A percentile compares a stretch with the other conserved stretches of the same genome.
Evolutionary conservation across 2,797 vertebrate genomes (phyloP).

Genomic region (Rhabdomys pumilio): DNA sequence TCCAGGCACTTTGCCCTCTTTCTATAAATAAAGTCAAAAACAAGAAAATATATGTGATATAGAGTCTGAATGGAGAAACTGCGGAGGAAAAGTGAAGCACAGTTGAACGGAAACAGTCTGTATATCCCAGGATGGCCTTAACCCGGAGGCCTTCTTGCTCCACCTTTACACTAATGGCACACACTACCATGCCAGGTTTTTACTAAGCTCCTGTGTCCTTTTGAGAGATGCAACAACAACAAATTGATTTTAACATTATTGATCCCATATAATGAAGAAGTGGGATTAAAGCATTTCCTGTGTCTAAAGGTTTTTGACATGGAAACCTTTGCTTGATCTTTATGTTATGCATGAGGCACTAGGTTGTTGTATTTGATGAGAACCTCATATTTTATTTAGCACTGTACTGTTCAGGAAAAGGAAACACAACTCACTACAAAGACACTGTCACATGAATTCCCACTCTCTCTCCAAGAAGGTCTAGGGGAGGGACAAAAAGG

Average conservation of each 20-base stretch:
- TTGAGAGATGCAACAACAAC: not conserved
- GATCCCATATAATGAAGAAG: not conserved
- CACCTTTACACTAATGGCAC: not conserved
- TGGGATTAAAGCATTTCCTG: not conserved
- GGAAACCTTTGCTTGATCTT: constrained; percentile 8
- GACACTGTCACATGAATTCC: not conserved
- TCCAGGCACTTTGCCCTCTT: not conserved
- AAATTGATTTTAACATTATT: constrained; percentile 38
- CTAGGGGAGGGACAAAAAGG: not conserved
- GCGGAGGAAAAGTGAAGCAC: not conserved
- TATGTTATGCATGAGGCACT: not conserved
- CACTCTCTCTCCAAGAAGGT: not conserved
- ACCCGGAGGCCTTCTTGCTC: not conserved
- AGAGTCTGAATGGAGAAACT: not conserved
- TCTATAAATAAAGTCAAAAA: not conserved
- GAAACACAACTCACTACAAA: not conserved
- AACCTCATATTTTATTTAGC: constrained; percentile 10
- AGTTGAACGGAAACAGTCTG: not conserved
- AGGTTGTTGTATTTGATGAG: not conserved
- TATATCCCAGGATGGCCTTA: not conserved
- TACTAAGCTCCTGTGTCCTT: not conserved
- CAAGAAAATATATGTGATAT: not conserved
- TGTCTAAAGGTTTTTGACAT: constrained; percentile 2
- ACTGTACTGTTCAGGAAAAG: not conserved
- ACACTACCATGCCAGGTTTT: not conserved